A percentile compares a stretch with the other conserved stretches of the same genome.
Conservation (phyloP, 2,113 vertebrate species). For the Rissa tridactyla region DNA sequence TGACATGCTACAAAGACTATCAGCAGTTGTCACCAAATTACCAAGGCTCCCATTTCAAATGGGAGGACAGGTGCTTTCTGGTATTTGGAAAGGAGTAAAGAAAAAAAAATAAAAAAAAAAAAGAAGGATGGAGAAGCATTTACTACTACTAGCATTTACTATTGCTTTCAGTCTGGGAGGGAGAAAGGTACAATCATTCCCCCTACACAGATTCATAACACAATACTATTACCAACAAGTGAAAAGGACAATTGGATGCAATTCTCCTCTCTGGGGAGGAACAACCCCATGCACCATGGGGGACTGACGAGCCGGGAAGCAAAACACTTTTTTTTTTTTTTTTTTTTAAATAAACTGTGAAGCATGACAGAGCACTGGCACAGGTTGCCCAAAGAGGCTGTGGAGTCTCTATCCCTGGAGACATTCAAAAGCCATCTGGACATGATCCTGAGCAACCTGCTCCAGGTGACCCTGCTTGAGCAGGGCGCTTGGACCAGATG, state of each 20-base stretch:
- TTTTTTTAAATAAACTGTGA: not conserved
- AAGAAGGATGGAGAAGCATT: not conserved
- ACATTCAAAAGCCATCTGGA: not conserved
- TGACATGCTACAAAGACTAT: slow-evolving; percentile 11
- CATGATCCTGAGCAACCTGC: not conserved
- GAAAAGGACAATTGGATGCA: not conserved
- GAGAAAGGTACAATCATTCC: not conserved
- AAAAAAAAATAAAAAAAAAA: not conserved
- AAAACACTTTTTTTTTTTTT: not conserved
- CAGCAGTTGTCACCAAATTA: slow-evolving; percentile 35
- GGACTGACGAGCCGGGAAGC: not conserved
- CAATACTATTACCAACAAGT: not conserved
- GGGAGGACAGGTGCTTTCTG: not conserved
- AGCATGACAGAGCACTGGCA: not conserved
- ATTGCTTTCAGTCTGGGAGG: not conserved
- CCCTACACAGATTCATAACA: not conserved
- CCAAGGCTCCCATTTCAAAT: slow-evolving; percentile 17
- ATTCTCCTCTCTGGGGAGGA: not conserved
- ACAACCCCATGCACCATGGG: not conserved
- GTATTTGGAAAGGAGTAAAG: not conserved
- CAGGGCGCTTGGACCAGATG: not conserved
- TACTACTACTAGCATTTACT: not conserved
- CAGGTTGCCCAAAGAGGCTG: not conserved
- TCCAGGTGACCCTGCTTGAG: not conserved
- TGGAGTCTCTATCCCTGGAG: not conserved